A percentile compares a stretch with the other conserved stretches of the same genome.
phyloP scores from a whole-genome alignment of 2,797 vertebrate genomes.

The Cheirogaleus major region DNA sequence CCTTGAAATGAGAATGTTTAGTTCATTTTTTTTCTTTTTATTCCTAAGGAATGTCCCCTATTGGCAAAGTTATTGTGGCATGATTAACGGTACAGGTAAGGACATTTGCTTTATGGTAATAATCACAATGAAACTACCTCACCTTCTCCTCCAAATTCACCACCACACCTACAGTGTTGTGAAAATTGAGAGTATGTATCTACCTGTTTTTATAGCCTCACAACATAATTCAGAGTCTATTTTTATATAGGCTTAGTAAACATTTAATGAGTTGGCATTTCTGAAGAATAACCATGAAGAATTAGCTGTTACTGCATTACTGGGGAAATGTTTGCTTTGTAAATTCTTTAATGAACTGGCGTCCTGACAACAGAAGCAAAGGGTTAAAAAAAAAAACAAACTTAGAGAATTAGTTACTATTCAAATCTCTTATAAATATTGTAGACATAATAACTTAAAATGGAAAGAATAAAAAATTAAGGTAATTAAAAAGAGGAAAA shows the following conservation, averaged over 20 bases:
- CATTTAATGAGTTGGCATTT: not conserved
- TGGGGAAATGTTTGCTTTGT: not conserved
- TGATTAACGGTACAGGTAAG: constrained; percentile 97
- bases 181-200: not conserved
- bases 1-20: constrained; percentile 23
- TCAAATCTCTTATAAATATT: not conserved
- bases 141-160: not conserved
- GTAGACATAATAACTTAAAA: not conserved
- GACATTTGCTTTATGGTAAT: not conserved
- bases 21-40: constrained; percentile 40
- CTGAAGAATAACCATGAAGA: not conserved
- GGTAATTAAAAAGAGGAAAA: not conserved
- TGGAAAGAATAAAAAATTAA: not conserved
- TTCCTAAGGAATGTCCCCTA: constrained; percentile 85
- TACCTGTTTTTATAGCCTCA: not conserved
- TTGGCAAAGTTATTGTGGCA: constrained; percentile 92
- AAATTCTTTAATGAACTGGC: not conserved
- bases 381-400: not conserved
- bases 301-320: not conserved
- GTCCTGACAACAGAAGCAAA: not conserved
- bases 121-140: not conserved
- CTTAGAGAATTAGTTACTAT: not conserved
- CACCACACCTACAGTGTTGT: not conserved
- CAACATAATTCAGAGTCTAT: not conserved
- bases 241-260: not conserved